Conservation (phyloP, 1,140 invertebrate species). For the Bicyclus anynana region DNA sequence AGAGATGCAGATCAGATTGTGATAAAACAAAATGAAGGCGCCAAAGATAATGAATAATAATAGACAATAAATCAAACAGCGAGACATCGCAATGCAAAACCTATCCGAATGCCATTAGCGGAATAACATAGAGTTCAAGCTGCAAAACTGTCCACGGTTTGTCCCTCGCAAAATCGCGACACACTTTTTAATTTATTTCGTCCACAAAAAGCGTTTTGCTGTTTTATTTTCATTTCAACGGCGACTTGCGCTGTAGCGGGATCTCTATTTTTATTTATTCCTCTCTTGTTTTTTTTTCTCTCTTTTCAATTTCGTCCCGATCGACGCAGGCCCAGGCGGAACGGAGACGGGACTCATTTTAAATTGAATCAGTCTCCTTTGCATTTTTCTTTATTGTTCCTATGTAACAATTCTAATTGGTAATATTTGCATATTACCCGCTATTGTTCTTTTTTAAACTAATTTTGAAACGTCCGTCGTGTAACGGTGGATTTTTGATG, state of each 20-base stretch:
- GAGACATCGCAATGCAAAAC: slow-evolving; percentile 9
- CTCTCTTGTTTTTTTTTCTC: slow-evolving; percentile 52
- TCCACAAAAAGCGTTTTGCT: slow-evolving; percentile 72
- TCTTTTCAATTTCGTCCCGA: slow-evolving; percentile 73
- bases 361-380: slow-evolving; percentile 71
- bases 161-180: slow-evolving; percentile 65
- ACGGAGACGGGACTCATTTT: slow-evolving; percentile 73
- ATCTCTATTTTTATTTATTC: slow-evolving; percentile 77
- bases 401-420: slow-evolving; percentile 68
- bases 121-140: slow-evolving; percentile 27
- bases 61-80: slow-evolving; percentile 13
- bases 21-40: not conserved
- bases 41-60: not conserved
- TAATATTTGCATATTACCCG: slow-evolving; percentile 57
- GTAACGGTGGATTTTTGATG: slow-evolving; percentile 17
- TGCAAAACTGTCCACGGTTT: slow-evolving; percentile 37
- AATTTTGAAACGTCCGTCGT: slow-evolving; percentile 17
- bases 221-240: slow-evolving; percentile 77
- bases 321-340: slow-evolving; percentile 63
- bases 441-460: slow-evolving; percentile 57
- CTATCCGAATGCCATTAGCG: slow-evolving; percentile 28
- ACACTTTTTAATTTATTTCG: slow-evolving; percentile 77
- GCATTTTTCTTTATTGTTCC: slow-evolving; percentile 61
- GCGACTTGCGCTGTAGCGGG: slow-evolving; percentile 74
- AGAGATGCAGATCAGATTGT: not conserved